A percentile compares a stretch with the other conserved stretches of the same genome.
phyloP scores from a whole-genome alignment of 2,888 invertebrate species.

The Cepaea hortensis region DNA sequence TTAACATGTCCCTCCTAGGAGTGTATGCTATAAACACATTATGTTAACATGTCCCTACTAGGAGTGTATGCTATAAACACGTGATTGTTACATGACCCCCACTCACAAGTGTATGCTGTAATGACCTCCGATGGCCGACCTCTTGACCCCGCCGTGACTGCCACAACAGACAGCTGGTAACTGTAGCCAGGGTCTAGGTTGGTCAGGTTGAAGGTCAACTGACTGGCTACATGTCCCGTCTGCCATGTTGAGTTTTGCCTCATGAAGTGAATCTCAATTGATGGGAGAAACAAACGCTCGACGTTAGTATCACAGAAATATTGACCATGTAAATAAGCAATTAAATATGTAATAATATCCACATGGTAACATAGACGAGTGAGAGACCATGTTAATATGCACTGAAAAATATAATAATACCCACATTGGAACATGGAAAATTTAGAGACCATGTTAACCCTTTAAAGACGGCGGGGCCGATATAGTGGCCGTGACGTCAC shows the following conservation, averaged over 20 bases:
- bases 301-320: background rate
- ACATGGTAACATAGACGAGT: background rate
- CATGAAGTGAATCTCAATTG: conserved; percentile 36
- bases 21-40: no score
- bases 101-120: conserved; percentile 60
- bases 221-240: conserved; percentile 11
- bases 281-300: background rate
- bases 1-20: no score
- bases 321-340: background rate
- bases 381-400: no score
- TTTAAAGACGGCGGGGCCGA: no score
- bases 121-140: conserved; percentile 57
- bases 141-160: conserved; percentile 56
- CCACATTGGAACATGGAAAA: no score
- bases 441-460: no score
- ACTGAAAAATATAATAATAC: no score
- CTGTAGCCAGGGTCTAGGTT: conserved; percentile 57
- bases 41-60: no score
- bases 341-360: background rate
- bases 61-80: no score
- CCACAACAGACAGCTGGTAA: conserved; percentile 60
- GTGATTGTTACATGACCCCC: no score
- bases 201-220: conserved; percentile 51
- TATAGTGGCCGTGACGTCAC: no score
- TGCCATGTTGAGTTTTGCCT: conserved; percentile 4